A percentile compares a stretch with the other conserved stretches of the same genome.
phyloP scores from a whole-genome alignment of 1,140 invertebrate species.

The Drosophila micromelanica region DNA sequence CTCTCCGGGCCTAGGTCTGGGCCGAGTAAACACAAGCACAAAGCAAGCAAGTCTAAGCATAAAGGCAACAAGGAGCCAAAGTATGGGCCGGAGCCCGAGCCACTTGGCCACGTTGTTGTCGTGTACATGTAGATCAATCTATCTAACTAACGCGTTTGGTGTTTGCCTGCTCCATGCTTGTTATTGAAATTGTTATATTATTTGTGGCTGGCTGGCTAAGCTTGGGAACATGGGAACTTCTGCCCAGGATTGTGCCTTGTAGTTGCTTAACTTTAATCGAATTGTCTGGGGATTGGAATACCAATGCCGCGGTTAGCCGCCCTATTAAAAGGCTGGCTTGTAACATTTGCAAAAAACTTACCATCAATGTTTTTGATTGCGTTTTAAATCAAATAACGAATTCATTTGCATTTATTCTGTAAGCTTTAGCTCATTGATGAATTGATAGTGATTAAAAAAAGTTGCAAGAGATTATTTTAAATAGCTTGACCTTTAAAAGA shows the following conservation, averaged over 20 bases:
- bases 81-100: constrained; percentile 13
- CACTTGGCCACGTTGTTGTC: constrained; percentile 66
- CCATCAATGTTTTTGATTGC: constrained; percentile 69
- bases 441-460: no score
- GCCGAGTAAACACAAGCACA: constrained; percentile 32
- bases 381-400: constrained; percentile 72
- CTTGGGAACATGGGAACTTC: constrained; percentile 66
- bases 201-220: constrained; percentile 70
- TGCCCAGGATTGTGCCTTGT: constrained; percentile 45
- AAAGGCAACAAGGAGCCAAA: constrained; percentile 30
- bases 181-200: constrained; percentile 83
- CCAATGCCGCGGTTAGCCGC: constrained; percentile 19
- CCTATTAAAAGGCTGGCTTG: constrained; percentile 62
- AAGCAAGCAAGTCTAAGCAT: constrained; percentile 1
- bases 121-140: constrained; percentile 83
- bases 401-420: constrained; percentile 23
- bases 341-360: constrained; percentile 56
- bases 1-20: constrained; percentile 35
- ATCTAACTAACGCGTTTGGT: constrained; percentile 83
- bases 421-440: no score
- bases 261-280: constrained; percentile 77
- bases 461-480: no score
- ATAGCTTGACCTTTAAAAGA: no score
- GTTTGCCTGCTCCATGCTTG: constrained; percentile 73
- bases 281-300: constrained; percentile 52